Evolutionary conservation across 2,797 vertebrate genomes (phyloP), one percentile per base, ranked within the genome.

Genomic region (Momotus momota): DNA sequence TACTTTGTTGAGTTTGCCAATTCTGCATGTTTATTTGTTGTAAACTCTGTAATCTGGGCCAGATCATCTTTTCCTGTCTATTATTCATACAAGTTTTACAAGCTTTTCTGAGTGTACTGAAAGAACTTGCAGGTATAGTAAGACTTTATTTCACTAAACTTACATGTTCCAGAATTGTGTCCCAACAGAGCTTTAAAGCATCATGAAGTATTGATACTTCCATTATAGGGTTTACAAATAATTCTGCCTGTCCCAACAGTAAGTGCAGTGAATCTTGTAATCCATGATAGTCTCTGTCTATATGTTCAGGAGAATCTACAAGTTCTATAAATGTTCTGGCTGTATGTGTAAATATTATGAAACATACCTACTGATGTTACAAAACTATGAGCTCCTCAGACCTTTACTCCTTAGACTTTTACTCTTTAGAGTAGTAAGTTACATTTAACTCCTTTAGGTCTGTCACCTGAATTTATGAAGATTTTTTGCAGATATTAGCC

Each of bases 121-220:
- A 94, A 87, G 54, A 86, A 75, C 17, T 84, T 85, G 41, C 48
- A 81, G 40, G 17, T 41, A 25, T 49, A 87, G 17, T 86, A 69
- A 93, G 41, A 83, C 88, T 57, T 55, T 35, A 35, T 81, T 79
- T 14, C 49, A 60, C 23, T 73, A 73, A 87, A 77, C 14, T 72
- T 94, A 57, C 2, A 74, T 90, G 49, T 80, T 88, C 23, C 73
- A 83, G 72, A 18, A 49, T 79, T 81, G 54, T 93, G 29, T 74
- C 71, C 40, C 85, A 48, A 65, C 15, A 79, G 82, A 72, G 43
- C 79, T 95, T 90, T 96, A 96, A 96, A 94, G 51, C 69, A 87
- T 85, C 25, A 7, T 74, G 80, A 96, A 81, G 45, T 96, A 87
- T 83, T 51, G 86, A 58, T 91, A 31, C 51, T 89, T 95, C 38